phyloP scores from a whole-genome alignment of 92 coral and sea anemone species.

The Virgularia gustaviana region DNA sequence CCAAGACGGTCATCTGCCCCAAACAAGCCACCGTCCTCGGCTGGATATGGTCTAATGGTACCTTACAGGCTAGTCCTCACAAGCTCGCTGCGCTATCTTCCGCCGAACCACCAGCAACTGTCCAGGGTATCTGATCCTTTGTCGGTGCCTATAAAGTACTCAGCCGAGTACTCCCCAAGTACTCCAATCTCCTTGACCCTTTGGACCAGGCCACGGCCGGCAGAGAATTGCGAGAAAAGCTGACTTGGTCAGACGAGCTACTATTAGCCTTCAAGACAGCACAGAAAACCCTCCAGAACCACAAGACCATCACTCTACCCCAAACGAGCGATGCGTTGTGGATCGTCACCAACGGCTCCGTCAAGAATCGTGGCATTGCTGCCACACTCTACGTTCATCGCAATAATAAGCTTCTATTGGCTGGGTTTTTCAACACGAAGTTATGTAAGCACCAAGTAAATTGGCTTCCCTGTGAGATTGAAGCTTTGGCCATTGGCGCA shows the following conservation, averaged over 20 bases:
- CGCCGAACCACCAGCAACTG: slow-evolving; percentile 24
- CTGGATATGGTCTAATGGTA: slow-evolving; percentile 41
- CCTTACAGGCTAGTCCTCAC: slow-evolving; percentile 33
- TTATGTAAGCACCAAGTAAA: slow-evolving; percentile 19
- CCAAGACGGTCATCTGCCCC: slow-evolving; percentile 45
- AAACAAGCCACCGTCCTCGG: slow-evolving; percentile 37
- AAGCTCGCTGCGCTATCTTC: slow-evolving; percentile 44
- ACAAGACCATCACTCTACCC: slow-evolving; percentile 26
- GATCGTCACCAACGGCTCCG: slow-evolving; percentile 43
- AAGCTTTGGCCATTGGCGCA: slow-evolving; percentile 43
- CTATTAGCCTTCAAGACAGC: slow-evolving; percentile 26
- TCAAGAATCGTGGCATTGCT: slow-evolving; percentile 39
- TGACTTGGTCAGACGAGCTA: slow-evolving; percentile 20
- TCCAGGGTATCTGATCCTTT: slow-evolving; percentile 43
- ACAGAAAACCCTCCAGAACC: slow-evolving; percentile 13
- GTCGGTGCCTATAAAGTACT: slow-evolving; percentile 35
- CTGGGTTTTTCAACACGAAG: slow-evolving; percentile 37
- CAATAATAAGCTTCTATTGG: slow-evolving; percentile 1
- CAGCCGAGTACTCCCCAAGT: too few species aligned
- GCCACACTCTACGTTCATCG: slow-evolving; percentile 44
- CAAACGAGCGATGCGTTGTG: slow-evolving; percentile 17
- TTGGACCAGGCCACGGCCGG: slow-evolving; percentile 19
- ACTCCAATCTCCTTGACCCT: too few species aligned
- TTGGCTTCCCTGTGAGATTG: slow-evolving; percentile 49
- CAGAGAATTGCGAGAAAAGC: slow-evolving; percentile 5